phyloP scores from a whole-genome alignment of 2,888 invertebrate species.

The Ceraclea dissimilis region DNA sequence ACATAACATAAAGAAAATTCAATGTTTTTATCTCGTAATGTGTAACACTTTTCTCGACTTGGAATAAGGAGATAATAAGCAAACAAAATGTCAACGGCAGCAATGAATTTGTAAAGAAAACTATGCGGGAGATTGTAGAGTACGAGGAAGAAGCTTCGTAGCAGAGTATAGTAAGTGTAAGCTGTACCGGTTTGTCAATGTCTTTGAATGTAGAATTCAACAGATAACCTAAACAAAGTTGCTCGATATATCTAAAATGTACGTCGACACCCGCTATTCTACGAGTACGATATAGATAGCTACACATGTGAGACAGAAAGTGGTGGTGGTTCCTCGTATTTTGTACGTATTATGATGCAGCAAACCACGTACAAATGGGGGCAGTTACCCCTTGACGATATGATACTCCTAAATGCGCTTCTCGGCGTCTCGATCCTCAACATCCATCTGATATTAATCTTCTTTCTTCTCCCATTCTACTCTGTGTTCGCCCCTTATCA shows the following conservation, averaged over 20 bases:
- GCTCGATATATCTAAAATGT: not conserved
- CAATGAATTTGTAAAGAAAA: not conserved
- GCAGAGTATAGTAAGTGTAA: not conserved
- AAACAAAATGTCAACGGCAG: too few species aligned
- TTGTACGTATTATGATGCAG: not conserved
- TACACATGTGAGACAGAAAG: not conserved
- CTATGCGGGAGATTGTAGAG: not conserved
- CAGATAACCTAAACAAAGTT: slow-evolving; percentile 1
- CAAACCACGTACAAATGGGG: not conserved
- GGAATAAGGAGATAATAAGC: not conserved
- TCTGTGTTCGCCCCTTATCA: not conserved
- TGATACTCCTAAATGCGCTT: not conserved
- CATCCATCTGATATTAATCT: not conserved
- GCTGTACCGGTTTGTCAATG: not conserved
- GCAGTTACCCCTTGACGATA: not conserved
- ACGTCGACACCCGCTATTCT: too few species aligned
- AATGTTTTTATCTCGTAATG: too few species aligned
- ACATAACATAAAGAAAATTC: too few species aligned
- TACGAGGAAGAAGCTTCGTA: not conserved
- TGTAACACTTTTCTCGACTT: too few species aligned
- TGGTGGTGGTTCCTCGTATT: not conserved
- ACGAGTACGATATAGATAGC: not conserved
- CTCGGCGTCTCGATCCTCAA: not conserved
- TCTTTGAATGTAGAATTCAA: not conserved
- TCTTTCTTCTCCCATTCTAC: not conserved